Base-by-base conservation (phyloP, 2,113 vertebrate species). In the Lophura nycthemera region DNA sequence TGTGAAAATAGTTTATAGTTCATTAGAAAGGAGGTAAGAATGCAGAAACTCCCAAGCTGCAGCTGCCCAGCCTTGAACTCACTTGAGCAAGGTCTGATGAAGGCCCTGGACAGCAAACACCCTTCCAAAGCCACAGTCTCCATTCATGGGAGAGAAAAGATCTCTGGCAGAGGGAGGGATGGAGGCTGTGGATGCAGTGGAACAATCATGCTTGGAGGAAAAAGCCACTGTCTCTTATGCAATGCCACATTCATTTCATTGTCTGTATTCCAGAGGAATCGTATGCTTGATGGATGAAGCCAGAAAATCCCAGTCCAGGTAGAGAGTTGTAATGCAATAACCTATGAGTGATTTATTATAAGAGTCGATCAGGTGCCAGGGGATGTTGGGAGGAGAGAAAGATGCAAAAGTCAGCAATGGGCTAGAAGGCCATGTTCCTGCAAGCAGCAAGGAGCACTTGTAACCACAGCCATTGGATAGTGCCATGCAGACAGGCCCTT, bases 1-100 rank as follows among this genome's bases (percentile, higher is more conserved):
- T 89, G 81, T 93, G 83, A 95, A 92, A 92, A 88, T 47, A 86
- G 52, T 86, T 94, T 94, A 87, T 61, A 78, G 76, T 66, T 94
- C 60, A 69, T 83, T 94, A 86, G 83, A 91, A 59, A 73, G 70
- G 70, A 81, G 10, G 40, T 50, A 84, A 81, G 59, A 82, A 54
- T 0, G 2, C 47, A 91, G 83, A 43, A 57, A 21, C 65, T 75
- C 73, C 54, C 66, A 82, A 82, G 27, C 15, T 72, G 69, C 86
- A 78, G 54, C 83, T 83, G 80, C 54, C 60, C n/a, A 64, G 8
- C 61, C 61, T 42, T 72, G 63, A 42, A 8, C 42, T 71, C 2
- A 0, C 32, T 52, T 5, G 17, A 70, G 67, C 14, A 9, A 77
- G 43, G 69, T 85, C 81, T 88, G 75, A 64, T 1, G 70, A 61